Conservation (phyloP, 2,797 vertebrate genomes). For the Sebastes minor region DNA sequence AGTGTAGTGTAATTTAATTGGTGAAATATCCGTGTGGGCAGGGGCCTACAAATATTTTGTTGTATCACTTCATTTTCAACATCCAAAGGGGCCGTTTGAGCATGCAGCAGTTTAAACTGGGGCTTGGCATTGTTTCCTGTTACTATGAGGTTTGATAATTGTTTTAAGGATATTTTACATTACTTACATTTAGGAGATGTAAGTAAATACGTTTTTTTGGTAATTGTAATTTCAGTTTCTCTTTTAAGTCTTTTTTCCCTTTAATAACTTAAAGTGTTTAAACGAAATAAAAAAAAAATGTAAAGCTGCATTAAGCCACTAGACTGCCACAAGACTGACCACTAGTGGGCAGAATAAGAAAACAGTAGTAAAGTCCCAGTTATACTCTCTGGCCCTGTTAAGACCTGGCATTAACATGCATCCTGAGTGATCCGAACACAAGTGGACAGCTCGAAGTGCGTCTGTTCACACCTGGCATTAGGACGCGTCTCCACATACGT, state of each 20-base stretch:
- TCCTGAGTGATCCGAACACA: no score
- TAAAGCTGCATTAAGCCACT: background rate
- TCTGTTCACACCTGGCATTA: no score
- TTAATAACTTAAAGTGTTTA: background rate
- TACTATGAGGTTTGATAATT: background rate
- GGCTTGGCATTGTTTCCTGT: background rate
- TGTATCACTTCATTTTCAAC: background rate
- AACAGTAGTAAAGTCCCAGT: background rate
- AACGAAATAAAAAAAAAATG: background rate
- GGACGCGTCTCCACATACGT: no score
- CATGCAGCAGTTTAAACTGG: background rate
- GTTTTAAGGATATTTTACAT: background rate
- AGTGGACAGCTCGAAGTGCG: no score
- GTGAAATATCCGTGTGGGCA: background rate
- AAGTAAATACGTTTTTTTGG: no score
- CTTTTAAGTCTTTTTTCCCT: background rate
- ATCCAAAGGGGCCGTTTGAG: background rate
- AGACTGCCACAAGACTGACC: background rate
- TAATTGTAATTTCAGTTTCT: background rate
- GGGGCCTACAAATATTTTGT: background rate
- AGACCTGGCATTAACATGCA: no score
- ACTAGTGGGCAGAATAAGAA: background rate
- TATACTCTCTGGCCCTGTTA: background rate
- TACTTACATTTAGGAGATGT: background rate
- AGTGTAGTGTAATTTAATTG: background rate